These are phyloP conservation scores for Rhizoglyphus robini DNA, from an alignment of 1,140 invertebrate genomes.

Conservation along the genomic window DNA sequence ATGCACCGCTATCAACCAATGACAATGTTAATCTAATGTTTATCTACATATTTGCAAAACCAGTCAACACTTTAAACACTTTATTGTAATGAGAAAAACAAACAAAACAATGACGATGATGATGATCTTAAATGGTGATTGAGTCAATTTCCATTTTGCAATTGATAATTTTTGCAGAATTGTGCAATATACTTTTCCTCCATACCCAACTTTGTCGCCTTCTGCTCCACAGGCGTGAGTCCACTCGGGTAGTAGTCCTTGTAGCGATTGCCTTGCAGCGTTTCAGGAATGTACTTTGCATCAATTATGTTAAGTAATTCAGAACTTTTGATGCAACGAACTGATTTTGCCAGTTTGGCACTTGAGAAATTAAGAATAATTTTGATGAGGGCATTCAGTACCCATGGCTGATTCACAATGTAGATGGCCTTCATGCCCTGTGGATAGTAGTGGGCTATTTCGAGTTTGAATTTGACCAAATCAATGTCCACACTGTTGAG, in stretches of 20 bases:
- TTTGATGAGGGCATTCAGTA: neutral
- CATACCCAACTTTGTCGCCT: neutral
- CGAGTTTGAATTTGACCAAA: neutral
- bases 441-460: neutral
- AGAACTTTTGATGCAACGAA: neutral
- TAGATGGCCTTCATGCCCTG: neutral
- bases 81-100: too few species aligned
- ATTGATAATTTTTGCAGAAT: neutral
- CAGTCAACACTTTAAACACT: too few species aligned
- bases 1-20: too few species aligned
- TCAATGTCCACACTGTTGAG: neutral
- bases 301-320: neutral
- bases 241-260: neutral
- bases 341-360: neutral
- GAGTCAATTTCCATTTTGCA: too few species aligned
- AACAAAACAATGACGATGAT: too few species aligned
- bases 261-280: neutral
- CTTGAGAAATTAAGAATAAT: slow-evolving; percentile 1
- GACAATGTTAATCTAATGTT: too few species aligned
- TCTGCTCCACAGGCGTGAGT: neutral
- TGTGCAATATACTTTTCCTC: neutral
- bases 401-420: neutral
- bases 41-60: too few species aligned
- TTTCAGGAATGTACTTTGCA: neutral
- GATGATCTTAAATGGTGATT: too few species aligned